phyloP scores from a whole-genome alignment of 2,888 invertebrate species.

The Rhagophthalmus giganteus region DNA sequence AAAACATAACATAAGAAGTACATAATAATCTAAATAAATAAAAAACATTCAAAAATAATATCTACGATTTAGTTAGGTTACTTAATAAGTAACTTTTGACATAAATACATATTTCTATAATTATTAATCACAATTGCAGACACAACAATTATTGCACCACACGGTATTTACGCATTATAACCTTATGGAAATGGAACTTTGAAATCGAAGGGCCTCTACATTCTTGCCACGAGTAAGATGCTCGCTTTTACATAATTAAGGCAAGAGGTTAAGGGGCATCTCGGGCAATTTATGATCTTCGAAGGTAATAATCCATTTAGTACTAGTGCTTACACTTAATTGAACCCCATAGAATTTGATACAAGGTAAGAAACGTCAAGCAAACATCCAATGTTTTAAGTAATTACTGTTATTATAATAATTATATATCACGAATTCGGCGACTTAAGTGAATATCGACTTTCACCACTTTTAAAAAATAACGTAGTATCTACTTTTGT shows the following conservation, averaged over 20 bases:
- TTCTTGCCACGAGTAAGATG: conserved; percentile 13
- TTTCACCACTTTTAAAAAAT: too few relatives aligned
- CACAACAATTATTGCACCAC: too few relatives aligned
- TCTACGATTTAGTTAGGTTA: too few relatives aligned
- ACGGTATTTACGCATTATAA: too few relatives aligned
- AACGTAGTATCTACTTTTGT: too few relatives aligned
- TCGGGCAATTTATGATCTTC: conserved; percentile 12
- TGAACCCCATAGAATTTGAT: conserved; percentile 4
- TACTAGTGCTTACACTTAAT: conserved; percentile 11
- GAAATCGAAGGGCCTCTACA: conserved; percentile 10
- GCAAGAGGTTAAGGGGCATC: conserved; percentile 11
- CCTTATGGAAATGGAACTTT: background rate
- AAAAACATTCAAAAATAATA: too few relatives aligned
- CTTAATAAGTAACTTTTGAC: too few relatives aligned
- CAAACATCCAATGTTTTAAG: background rate
- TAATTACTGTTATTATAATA: background rate
- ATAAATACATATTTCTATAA: too few relatives aligned
- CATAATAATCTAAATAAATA: too few relatives aligned
- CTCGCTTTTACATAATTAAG: conserved; percentile 15
- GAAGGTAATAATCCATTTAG: conserved; percentile 16
- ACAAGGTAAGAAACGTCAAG: background rate
- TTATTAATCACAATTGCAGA: too few relatives aligned
- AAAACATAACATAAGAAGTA: too few relatives aligned
- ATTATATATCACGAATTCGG: background rate
- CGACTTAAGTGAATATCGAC: too few relatives aligned